Evolutionary conservation across 1,140 invertebrate species (phyloP), one percentile per base, ranked within the genome.

Genomic region (Mamestra configurata): DNA sequence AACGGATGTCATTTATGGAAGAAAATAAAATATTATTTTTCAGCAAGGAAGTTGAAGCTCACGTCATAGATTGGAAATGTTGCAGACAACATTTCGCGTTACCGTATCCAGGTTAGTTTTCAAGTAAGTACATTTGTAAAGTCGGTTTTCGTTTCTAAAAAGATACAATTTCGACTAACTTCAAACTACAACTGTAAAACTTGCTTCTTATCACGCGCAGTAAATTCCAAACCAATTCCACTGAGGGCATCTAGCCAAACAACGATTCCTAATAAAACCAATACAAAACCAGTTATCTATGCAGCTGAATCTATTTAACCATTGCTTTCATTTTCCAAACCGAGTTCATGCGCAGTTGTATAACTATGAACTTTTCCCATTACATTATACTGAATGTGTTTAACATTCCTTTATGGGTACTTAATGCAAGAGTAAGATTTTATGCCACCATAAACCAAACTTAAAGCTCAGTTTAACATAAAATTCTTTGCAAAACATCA

Each of bases 191-290:
- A 15, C 55, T 37, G 18, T 64, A 20, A 64, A 64, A 64, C n/a
- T 20, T 64, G 8, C 11, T 18, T 40, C 31, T 37, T 20, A 64
- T 64, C 59, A 20, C 15, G 8, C 20, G 35, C 31, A 64, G n/a
- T 64, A 40, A 64, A 64, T 37, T 37, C 27, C 31, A 20, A 4
- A 20, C 59, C 18, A 64, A 37, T 64, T 64, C 59, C 15, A 64
- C 18, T 22, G n/a, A 31, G 18, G 35, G 35, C 59, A 40, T 64
- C 8, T 11, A 64, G 59, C 59, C 59, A 64, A 64, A 55, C 11
- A 64, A 37, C 35, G 59, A 40, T 64, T 64, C 18, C 35, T 37
- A 64, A 40, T 37, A 64, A 64, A 64, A 40, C 8, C n/a, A 40
- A 59, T 31, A 59, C 22, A 2, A 31, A 59, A 59, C 11, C 55